These are phyloP conservation scores for Oophaga sylvatica DNA, from an alignment of 2,797 vertebrate species.

Conservation along the genomic window DNA sequence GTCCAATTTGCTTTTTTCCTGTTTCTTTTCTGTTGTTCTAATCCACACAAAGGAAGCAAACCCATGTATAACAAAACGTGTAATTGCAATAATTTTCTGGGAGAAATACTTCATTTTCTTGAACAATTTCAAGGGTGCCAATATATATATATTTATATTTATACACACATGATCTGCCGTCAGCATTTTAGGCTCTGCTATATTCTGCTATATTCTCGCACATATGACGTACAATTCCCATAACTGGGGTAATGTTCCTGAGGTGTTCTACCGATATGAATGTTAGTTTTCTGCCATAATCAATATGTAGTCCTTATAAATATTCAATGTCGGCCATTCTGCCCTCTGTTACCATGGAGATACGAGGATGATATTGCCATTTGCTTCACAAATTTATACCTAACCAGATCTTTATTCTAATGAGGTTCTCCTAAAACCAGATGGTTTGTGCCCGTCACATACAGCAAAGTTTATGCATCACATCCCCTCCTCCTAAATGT, in stretches of 20 bases:
- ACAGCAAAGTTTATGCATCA: background rate
- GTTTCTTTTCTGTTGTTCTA: no score
- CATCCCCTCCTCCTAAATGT: background rate
- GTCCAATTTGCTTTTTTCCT: no score
- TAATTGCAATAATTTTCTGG: no score
- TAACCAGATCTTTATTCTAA: conserved; percentile 11
- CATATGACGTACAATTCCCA: background rate
- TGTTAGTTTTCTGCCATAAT: background rate
- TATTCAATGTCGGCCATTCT: background rate
- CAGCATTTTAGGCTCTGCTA: no score
- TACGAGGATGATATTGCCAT: background rate
- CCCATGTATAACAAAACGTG: no score
- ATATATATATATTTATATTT: background rate
- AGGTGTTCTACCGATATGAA: no score
- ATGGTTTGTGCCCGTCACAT: background rate
- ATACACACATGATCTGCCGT: background rate
- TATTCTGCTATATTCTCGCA: background rate
- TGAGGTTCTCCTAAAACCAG: background rate
- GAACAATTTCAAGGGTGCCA: no score
- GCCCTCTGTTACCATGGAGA: conserved; percentile 18
- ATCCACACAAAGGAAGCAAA: no score
- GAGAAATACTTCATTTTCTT: no score
- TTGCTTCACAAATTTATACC: conserved; percentile 4
- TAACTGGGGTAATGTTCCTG: background rate
- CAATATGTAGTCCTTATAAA: conserved; percentile 20